Conservation (phyloP, 2,113 vertebrate genomes). For the Pygoscelis antarcticus region DNA sequence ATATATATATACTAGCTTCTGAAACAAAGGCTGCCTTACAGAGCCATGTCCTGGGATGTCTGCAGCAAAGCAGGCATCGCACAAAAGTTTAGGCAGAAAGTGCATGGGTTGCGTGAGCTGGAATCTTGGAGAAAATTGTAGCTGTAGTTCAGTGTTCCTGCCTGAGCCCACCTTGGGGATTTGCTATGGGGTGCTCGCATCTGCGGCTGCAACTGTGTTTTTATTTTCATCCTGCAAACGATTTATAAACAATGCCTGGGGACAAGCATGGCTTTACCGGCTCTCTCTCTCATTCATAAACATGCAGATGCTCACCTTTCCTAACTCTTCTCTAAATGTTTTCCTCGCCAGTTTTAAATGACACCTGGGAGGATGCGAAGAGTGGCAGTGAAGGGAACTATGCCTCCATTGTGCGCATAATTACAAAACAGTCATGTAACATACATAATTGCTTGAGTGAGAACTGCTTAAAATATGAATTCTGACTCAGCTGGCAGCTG, state of each 20-base stretch:
- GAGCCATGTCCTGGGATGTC: not conserved
- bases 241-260: not conserved
- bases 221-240: not conserved
- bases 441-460: not conserved
- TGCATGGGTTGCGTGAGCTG: rapidly evolving
- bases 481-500: slow-evolving; percentile 19
- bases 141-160: not conserved
- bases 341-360: not conserved
- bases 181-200: rapidly evolving
- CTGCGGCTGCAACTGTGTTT: not conserved
- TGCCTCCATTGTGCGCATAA: not conserved
- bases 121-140: not conserved
- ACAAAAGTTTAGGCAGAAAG: not conserved
- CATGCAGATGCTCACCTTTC: not conserved
- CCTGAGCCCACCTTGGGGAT: not conserved
- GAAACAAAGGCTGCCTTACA: not conserved
- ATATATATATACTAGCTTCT: not conserved
- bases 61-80: not conserved
- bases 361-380: not conserved
- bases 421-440: not conserved
- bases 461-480: not conserved
- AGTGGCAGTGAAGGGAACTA: not conserved
- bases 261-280: rapidly evolving
- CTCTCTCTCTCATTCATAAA: not conserved
- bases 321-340: not conserved